These are phyloP conservation scores for Bostrychus sinensis DNA, from an alignment of 2,113 vertebrate species.

Conservation along the genomic window DNA sequence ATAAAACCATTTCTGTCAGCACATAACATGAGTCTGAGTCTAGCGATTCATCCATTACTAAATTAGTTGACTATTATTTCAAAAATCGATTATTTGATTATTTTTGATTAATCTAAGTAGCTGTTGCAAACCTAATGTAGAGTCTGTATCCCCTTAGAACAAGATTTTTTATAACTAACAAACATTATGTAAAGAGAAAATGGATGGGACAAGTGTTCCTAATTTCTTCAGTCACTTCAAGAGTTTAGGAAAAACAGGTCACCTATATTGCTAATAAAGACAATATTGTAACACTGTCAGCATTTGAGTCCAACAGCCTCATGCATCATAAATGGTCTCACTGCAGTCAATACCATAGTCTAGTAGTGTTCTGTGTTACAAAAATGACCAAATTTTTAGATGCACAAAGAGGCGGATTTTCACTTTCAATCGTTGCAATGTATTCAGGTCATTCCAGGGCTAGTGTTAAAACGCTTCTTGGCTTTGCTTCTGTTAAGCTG, in stretches of 20 bases:
- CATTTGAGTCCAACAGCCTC: slow-evolving; percentile 47
- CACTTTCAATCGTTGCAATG: slow-evolving; percentile 27
- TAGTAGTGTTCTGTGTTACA: slow-evolving; percentile 43
- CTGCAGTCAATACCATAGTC: slow-evolving; percentile 36
- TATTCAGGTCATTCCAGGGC: slow-evolving; percentile 61
- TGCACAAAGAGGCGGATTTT: slow-evolving; percentile 34
- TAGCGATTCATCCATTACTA: too few species aligned
- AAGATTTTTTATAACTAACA: too few species aligned
- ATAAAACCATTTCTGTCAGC: too few species aligned
- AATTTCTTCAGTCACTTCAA: slow-evolving; percentile 53
- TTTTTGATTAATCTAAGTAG: too few species aligned
- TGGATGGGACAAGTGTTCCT: slow-evolving; percentile 5
- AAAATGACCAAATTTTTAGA: slow-evolving; percentile 45
- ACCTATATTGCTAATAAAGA: too few species aligned
- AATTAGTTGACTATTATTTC: too few species aligned
- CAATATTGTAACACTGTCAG: slow-evolving; percentile 49
- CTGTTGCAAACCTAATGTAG: too few species aligned
- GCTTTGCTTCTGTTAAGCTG: slow-evolving; percentile 38
- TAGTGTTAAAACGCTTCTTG: slow-evolving; percentile 36
- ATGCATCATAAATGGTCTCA: slow-evolving; percentile 61
- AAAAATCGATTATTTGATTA: too few species aligned
- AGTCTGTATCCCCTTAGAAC: too few species aligned
- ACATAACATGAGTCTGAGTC: too few species aligned
- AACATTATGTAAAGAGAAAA: too few species aligned
- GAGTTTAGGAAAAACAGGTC: too few species aligned